A percentile compares a stretch with the other conserved stretches of the same genome.
Conservation (phyloP, 2,113 vertebrate genomes). For the Eurypyga helias region DNA sequence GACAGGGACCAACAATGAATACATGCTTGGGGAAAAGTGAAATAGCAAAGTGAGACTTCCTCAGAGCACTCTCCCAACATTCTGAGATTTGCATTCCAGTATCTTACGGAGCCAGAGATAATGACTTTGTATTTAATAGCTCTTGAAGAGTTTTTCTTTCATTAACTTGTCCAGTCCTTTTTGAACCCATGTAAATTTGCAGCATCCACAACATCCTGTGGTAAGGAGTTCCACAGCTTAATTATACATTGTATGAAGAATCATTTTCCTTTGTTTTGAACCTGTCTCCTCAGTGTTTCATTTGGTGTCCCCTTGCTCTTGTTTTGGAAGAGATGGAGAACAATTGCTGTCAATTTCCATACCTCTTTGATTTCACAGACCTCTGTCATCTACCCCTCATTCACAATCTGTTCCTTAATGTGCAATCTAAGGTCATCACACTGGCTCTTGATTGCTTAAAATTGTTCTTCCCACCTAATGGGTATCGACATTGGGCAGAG, state of each 20-base stretch:
- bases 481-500: not conserved
- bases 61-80: conserved; percentile 34
- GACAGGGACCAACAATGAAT: not conserved
- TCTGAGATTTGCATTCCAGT: conserved; percentile 49
- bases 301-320: conserved; percentile 50
- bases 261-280: conserved; percentile 67
- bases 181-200: conserved; percentile 65
- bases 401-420: not conserved
- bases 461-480: conserved; percentile 2
- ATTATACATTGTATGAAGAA: conserved; percentile 45
- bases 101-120: conserved; percentile 37
- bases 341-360: conserved; percentile 40
- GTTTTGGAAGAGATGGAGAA: conserved; percentile 36
- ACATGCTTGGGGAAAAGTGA: conserved; percentile 6
- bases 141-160: conserved; percentile 54
- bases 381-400: conserved; percentile 27
- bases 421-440: not conserved
- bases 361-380: conserved; percentile 17
- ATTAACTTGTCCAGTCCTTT: conserved; percentile 61
- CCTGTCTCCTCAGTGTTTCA: not conserved
- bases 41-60: conserved; percentile 33
- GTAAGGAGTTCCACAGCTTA: conserved; percentile 26
- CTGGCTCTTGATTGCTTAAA: conserved; percentile 21
- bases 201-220: conserved; percentile 66
- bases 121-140: conserved; percentile 60